A percentile compares a stretch with the other conserved stretches of the same genome.
Conservation (phyloP, 1,140 invertebrate species). For the Patella vulgata region DNA sequence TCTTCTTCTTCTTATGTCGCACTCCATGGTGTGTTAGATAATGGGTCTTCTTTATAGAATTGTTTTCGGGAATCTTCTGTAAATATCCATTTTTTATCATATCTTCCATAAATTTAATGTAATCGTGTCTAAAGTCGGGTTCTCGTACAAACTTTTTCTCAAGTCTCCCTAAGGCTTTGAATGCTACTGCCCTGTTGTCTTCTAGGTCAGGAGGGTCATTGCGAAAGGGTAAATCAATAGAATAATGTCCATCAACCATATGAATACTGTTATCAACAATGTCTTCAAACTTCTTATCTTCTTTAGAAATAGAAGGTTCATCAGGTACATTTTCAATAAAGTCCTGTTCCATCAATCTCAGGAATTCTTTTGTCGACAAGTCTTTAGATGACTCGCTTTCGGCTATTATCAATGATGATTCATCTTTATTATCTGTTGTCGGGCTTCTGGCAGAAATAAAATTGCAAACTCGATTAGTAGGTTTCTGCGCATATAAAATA, state of each 20-base stretch:
- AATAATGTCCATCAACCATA: conserved; percentile 27
- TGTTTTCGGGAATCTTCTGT: conserved; percentile 14
- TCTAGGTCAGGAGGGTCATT: conserved; percentile 3
- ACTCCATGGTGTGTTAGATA: conserved; percentile 49
- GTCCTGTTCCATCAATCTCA: conserved; percentile 17
- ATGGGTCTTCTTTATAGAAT: conserved; percentile 9
- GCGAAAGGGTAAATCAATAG: conserved; percentile 24
- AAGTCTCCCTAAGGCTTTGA: conserved; percentile 9
- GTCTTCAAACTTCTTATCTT: conserved; percentile 14
- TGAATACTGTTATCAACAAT: conserved; percentile 10
- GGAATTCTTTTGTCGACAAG: conserved; percentile 9
- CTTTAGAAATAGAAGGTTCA: conserved; percentile 8
- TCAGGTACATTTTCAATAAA: conserved; percentile 18
- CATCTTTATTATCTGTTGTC: no score
- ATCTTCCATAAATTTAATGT: conserved; percentile 4
- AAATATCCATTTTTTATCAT: conserved; percentile 21
- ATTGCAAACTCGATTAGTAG: no score
- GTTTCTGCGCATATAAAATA: no score
- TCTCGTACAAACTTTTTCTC: conserved; percentile 7
- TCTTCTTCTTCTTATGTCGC: background rate
- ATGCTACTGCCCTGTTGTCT: conserved; percentile 15
- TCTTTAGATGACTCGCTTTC: no score
- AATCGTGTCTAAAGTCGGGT: conserved; percentile 4
- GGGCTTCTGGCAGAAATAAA: no score
- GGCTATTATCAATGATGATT: no score